Conservation (phyloP, 1,140 invertebrate species). For the Saccostrea glomerata region DNA sequence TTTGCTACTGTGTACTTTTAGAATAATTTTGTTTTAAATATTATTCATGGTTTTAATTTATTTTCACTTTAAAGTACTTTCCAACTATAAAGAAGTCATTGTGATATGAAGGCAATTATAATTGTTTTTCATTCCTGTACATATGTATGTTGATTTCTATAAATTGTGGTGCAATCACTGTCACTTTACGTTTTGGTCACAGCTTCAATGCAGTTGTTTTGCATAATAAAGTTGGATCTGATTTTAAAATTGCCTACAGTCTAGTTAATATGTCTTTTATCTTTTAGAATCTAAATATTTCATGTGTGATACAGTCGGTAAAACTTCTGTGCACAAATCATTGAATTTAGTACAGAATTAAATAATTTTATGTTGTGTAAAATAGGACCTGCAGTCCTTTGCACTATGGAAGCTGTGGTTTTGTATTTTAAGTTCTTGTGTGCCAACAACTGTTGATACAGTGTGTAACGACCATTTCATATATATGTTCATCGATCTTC, state of each 20-base stretch:
- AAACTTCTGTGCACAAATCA: too few species aligned
- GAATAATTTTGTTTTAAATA: neutral
- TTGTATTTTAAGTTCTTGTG: neutral
- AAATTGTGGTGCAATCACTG: neutral
- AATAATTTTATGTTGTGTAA: too few species aligned
- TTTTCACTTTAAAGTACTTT: slow-evolving; percentile 15
- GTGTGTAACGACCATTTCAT: neutral
- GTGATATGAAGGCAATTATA: slow-evolving; percentile 23
- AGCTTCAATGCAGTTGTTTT: neutral
- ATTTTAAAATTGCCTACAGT: neutral
- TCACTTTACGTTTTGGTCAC: neutral
- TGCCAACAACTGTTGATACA: slow-evolving; percentile 2
- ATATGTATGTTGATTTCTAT: neutral
- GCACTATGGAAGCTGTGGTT: neutral
- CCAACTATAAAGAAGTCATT: neutral
- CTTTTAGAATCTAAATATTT: neutral
- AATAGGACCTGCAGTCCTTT: neutral
- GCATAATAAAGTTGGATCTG: neutral
- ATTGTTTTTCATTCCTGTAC: slow-evolving; percentile 7
- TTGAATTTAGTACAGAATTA: too few species aligned
- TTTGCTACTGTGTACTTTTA: neutral
- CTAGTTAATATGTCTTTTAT: neutral
- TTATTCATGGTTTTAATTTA: slow-evolving; percentile 17
- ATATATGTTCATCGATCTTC: slow-evolving; percentile 14
- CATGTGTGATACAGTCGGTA: too few species aligned